These are phyloP conservation scores for Oscheius sp. DNA, from an alignment of 1,140 invertebrate genomes.

Conservation along the genomic window DNA sequence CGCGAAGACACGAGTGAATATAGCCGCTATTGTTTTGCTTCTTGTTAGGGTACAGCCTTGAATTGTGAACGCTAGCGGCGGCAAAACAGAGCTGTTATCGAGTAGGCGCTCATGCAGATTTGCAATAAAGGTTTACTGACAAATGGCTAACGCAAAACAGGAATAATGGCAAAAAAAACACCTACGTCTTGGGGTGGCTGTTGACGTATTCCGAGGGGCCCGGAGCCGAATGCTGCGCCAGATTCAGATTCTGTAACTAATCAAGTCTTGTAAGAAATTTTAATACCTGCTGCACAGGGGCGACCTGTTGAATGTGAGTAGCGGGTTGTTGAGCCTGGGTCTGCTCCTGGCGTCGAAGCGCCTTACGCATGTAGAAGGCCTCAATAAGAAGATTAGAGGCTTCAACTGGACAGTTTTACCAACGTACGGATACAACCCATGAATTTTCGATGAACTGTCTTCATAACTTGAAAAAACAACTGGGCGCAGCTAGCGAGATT, in stretches of 20 bases:
- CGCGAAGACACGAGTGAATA: too few species aligned
- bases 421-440: background rate
- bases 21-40: background rate
- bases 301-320: background rate
- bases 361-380: slow-evolving; percentile 58
- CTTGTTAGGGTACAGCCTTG: too few species aligned
- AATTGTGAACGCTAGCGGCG: too few species aligned
- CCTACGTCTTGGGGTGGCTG: background rate
- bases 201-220: slow-evolving; percentile 2
- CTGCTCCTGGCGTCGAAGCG: slow-evolving; percentile 37
- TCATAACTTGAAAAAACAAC: slow-evolving; percentile 12
- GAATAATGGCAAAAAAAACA: too few species aligned
- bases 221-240: background rate
- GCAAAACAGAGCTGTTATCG: too few species aligned
- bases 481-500: slow-evolving; percentile 1
- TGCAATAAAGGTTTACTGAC: too few species aligned
- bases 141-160: too few species aligned
- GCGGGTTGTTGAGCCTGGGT: background rate
- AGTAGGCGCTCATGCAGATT: too few species aligned
- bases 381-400: slow-evolving; percentile 33
- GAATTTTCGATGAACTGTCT: background rate
- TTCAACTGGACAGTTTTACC: background rate
- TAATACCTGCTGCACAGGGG: background rate
- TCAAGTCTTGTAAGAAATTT: too few species aligned
- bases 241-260: too few species aligned